Base-by-base conservation (phyloP, 2,113 vertebrate genomes). In the Charina bottae region DNA sequence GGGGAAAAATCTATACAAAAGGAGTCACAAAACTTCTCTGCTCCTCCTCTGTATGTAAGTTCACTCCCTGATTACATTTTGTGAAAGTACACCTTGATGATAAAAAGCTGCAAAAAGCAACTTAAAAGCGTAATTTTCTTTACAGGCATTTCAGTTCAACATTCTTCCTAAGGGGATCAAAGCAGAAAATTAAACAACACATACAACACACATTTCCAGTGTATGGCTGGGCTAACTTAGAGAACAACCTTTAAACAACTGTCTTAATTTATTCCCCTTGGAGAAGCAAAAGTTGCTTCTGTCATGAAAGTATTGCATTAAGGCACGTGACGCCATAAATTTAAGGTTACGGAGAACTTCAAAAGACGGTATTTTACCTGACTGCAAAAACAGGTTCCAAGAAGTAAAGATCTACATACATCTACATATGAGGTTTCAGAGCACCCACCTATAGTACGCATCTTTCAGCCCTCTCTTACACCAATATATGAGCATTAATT, bases 51-150 rank as follows among this genome's bases (percentile, higher is more conserved):
- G 28, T 64, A 90, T 28, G 23, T 60, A 84, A 17, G 1, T 94
- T 90, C 21, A 33, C 17, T 55, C 37, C 9, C 84, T 84, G 72
- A 33, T 84, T 88, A 64, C 3, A 42, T 92, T 91, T 78, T 95
- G 88, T 92, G 85, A 94, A 89, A 93, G 92, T 93, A 93, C 2
- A 83, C 92, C 49, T 91, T 94, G 72, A 92, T 93, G 53, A 28
- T 15, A 54, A 0, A 93, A 55, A 0, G 19, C 78, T 91, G 85
- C 83, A 91, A 94, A 96, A 96, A 94, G 95, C 90, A 94, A 96
- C 78, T 90, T n/a, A 92, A 93, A 72, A 2, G 92, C 59, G 1
- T 59, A 15, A 68, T 93, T 95, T 94, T 93, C 93, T 93, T 96
- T 89, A 90, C 0, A 0, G 84, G 78, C 91, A 64, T 88, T 96